Evolutionary conservation across 1,140 invertebrate genomes (phyloP).

Genomic region (Leptoteleia sp.): DNA sequence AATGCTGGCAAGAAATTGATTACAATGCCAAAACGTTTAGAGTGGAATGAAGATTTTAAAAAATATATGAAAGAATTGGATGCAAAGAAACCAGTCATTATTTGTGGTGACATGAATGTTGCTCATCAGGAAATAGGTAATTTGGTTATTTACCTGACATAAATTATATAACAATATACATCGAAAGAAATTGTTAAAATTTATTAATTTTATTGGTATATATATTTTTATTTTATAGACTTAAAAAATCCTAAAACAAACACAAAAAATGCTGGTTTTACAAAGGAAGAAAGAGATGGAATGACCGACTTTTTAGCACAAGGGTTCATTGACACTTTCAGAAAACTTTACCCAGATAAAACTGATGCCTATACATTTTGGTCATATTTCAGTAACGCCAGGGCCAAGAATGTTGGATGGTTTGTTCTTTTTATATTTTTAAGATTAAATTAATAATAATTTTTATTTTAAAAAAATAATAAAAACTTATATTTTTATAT

Average conservation of each 20-base stretch:
- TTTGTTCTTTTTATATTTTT: conserved; percentile 78
- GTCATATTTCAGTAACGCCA: conserved; percentile 92
- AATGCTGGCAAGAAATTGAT: conserved; percentile 91
- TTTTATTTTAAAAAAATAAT: neutral
- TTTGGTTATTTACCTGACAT: conserved; percentile 9
- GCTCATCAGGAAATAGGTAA: conserved; percentile 96
- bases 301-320: conserved; percentile 91
- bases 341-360: conserved; percentile 93
- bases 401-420: conserved; percentile 97
- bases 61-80: conserved; percentile 91
- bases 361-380: conserved; percentile 95
- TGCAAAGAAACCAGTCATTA: conserved; percentile 94
- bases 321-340: conserved; percentile 94
- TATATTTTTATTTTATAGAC: conserved; percentile 83
- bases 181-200: too few species aligned
- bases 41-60: conserved; percentile 94
- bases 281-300: conserved; percentile 94
- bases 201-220: too few species aligned
- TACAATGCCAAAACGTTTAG: conserved; percentile 91
- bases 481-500: conserved; percentile 38
- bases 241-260: conserved; percentile 97
- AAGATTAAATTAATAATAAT: conserved; percentile 26
- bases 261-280: conserved; percentile 96
- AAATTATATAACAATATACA: too few species aligned
- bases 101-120: conserved; percentile 98